Percentiles rank a stretch among this genome's conserved stretches.
These are phyloP conservation scores for Morelia viridis DNA, from an alignment of 2,797 vertebrate species.

Conservation along the genomic window DNA sequence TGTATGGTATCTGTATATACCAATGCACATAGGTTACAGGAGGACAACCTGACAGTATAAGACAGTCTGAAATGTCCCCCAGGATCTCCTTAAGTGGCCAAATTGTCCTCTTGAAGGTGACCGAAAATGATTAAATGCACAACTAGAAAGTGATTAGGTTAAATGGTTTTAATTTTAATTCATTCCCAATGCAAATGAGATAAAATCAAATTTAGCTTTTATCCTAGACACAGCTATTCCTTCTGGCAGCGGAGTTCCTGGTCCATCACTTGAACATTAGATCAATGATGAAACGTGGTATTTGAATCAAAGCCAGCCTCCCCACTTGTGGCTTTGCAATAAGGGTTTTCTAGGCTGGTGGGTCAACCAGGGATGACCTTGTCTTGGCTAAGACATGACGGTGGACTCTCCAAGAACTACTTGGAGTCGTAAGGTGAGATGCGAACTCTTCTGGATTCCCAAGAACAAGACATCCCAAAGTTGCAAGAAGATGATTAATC, in stretches of 20 bases:
- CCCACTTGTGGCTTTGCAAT: too few species aligned
- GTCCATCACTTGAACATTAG: too few species aligned
- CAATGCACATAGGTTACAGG: neutral
- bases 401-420: too few species aligned
- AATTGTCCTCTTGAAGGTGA: neutral
- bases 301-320: too few species aligned
- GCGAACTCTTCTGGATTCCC: slow-evolving; percentile 49
- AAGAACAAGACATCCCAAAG: slow-evolving; percentile 41
- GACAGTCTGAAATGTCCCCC: neutral
- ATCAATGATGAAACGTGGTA: too few species aligned
- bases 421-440: slow-evolving; percentile 33
- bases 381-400: too few species aligned
- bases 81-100: too few species aligned
- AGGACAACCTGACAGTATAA: too few species aligned
- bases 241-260: too few species aligned
- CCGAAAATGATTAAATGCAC: neutral
- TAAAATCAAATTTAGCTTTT: neutral
- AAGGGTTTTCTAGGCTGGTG: too few species aligned
- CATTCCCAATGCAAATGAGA: neutral
- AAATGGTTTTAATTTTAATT: neutral
- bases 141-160: neutral
- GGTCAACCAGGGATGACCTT: too few species aligned
- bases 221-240: neutral
- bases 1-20: too few species aligned
- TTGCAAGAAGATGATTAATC: slow-evolving; percentile 55